Conservation (phyloP, 1,140 invertebrate genomes). For the Calliphora vicina region DNA sequence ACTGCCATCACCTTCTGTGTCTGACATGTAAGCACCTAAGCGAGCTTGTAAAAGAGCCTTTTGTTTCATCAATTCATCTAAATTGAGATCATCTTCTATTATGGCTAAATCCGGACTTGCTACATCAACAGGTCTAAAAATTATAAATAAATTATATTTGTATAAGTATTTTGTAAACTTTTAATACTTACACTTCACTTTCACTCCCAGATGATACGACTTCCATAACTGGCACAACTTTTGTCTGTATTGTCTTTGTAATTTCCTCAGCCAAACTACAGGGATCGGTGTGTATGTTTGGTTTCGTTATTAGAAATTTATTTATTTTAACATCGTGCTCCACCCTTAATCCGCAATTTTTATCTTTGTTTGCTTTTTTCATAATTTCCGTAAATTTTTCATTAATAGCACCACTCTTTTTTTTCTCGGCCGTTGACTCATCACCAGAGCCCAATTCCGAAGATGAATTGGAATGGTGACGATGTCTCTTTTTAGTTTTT, state of each 20-base stretch:
- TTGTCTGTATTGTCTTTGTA: conserved; percentile 59
- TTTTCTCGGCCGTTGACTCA: conserved; percentile 43
- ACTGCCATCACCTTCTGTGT: conserved; percentile 60
- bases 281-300: conserved; percentile 55
- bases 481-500: conserved; percentile 50
- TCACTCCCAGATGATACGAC: conserved; percentile 74
- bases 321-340: conserved; percentile 58
- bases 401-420: conserved; percentile 44
- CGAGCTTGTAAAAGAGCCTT: conserved; percentile 77
- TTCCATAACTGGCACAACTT: conserved; percentile 65
- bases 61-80: conserved; percentile 86
- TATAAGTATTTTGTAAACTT: background rate
- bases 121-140: conserved; percentile 70
- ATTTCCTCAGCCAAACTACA: conserved; percentile 57
- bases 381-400: conserved; percentile 59
- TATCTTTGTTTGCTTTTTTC: conserved; percentile 49
- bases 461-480: conserved; percentile 48
- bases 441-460: conserved; percentile 41
- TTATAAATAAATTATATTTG: background rate
- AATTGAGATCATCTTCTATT: conserved; percentile 84
- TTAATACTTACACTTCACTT: conserved; percentile 65
- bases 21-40: conserved; percentile 68
- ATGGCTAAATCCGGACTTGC: conserved; percentile 79
- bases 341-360: conserved; percentile 41
- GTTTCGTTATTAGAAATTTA: conserved; percentile 47